Evolutionary conservation across 2,888 invertebrate species (phyloP).

Genomic region (Lasioglossum malachurum): DNA sequence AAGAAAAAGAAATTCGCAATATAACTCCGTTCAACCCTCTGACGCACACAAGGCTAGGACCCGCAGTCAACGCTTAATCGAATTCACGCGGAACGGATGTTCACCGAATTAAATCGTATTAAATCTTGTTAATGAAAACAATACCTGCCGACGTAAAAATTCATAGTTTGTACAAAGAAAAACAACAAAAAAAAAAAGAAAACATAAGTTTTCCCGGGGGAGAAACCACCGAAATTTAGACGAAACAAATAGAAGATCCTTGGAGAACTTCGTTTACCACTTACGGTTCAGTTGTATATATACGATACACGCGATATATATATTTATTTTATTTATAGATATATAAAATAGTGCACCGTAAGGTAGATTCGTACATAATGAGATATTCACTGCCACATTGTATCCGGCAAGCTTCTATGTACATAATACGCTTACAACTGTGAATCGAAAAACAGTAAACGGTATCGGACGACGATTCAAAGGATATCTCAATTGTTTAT

Average conservation of each 20-base stretch:
- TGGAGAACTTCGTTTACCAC: slow-evolving; percentile 27
- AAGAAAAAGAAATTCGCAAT: slow-evolving; percentile 89
- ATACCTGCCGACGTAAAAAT: slow-evolving; percentile 26
- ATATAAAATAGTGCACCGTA: slow-evolving; percentile 22
- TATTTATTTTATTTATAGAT: slow-evolving; percentile 61
- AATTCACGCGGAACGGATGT: neutral
- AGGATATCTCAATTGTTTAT: slow-evolving; percentile 7
- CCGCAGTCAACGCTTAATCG: slow-evolving; percentile 85
- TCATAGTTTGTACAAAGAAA: slow-evolving; percentile 30
- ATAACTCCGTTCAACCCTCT: slow-evolving; percentile 84
- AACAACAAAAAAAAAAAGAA: neutral
- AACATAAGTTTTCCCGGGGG: neutral
- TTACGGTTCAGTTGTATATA: slow-evolving; percentile 50
- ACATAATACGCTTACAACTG: slow-evolving; percentile 27
- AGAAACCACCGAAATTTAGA: slow-evolving; percentile 1
- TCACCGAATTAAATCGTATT: slow-evolving; percentile 24
- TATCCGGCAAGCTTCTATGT: slow-evolving; percentile 33
- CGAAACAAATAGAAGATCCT: slow-evolving; percentile 20
- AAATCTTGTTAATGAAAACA: slow-evolving; percentile 25
- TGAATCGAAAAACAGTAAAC: slow-evolving; percentile 31
- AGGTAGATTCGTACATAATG: slow-evolving; percentile 16
- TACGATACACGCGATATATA: slow-evolving; percentile 24
- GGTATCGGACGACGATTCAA: neutral
- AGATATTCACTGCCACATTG: slow-evolving; percentile 29
- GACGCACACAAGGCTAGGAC: slow-evolving; percentile 85